phyloP scores from a whole-genome alignment of 2,888 invertebrate genomes.

The Amiota mariae region DNA sequence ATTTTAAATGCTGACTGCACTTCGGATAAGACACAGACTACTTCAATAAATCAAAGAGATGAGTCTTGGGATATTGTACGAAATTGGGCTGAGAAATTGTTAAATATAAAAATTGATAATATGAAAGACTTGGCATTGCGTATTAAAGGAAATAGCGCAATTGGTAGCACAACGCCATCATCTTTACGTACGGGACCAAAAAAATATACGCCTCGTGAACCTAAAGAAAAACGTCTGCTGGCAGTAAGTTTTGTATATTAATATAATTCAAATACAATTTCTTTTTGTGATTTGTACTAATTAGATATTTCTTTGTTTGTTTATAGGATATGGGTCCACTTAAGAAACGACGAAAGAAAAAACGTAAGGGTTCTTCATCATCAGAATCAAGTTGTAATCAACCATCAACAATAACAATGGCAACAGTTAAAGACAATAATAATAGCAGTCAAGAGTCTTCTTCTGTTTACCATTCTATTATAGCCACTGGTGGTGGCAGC shows the following conservation, averaged over 20 bases:
- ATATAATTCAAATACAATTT: background rate
- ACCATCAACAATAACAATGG: slow-evolving; percentile 49
- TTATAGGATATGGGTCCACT: slow-evolving; percentile 70
- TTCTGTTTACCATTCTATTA: slow-evolving; percentile 25
- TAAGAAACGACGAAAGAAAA: slow-evolving; percentile 73
- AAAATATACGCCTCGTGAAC: slow-evolving; percentile 81
- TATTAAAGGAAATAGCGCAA: slow-evolving; percentile 60
- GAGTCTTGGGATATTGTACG: slow-evolving; percentile 70
- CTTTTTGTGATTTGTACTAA: too few relatives aligned
- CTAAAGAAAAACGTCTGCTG: slow-evolving; percentile 76
- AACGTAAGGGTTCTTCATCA: slow-evolving; percentile 71
- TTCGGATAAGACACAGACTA: background rate
- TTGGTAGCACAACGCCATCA: slow-evolving; percentile 40
- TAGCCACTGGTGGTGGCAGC: background rate
- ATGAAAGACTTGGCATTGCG: slow-evolving; percentile 69
- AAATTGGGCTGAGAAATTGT: slow-evolving; percentile 71
- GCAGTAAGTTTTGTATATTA: slow-evolving; percentile 59
- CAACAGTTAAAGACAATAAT: slow-evolving; percentile 34
- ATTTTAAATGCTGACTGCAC: background rate
- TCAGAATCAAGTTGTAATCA: slow-evolving; percentile 71
- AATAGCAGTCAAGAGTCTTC: slow-evolving; percentile 57
- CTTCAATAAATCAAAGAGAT: slow-evolving; percentile 22
- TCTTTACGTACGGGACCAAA: slow-evolving; percentile 75
- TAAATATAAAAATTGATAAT: slow-evolving; percentile 68
- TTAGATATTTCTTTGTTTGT: background rate